Conservation (phyloP, 1,140 invertebrate genomes). For the Stratiolaelaps scimitus region DNA sequence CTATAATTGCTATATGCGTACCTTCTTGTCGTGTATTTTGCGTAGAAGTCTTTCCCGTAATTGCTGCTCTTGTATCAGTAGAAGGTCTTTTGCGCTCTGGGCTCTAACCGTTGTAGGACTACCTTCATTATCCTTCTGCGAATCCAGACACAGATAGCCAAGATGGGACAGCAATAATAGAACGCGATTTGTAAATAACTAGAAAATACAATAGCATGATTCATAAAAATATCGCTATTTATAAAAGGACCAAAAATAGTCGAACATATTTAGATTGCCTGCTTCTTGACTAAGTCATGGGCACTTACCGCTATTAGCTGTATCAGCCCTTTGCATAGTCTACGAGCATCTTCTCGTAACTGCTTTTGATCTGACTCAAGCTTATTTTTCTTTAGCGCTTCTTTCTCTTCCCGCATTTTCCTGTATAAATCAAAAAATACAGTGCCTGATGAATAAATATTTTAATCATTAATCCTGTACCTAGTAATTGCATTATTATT, state of each 20-base stretch:
- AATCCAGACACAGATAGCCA: too few species aligned
- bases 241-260: too few species aligned
- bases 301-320: not conserved
- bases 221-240: too few species aligned
- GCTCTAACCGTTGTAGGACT: too few species aligned
- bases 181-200: too few species aligned
- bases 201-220: too few species aligned
- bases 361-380: not conserved
- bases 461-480: too few species aligned
- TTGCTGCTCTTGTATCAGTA: conserved; percentile 7
- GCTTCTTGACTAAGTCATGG: not conserved
- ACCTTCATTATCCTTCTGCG: too few species aligned
- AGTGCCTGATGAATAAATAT: too few species aligned
- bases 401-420: conserved; percentile 23
- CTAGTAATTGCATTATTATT: too few species aligned
- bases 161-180: too few species aligned
- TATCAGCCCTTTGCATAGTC: conserved; percentile 4
- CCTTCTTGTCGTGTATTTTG: conserved; percentile 15
- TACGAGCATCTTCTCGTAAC: not conserved
- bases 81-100: not conserved
- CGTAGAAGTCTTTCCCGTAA: conserved; percentile 9
- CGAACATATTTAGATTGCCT: too few species aligned
- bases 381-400: not conserved
- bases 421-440: conserved; percentile 1
- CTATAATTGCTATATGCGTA: not conserved